Evolutionary conservation across 2,113 vertebrate species (phyloP), one percentile per base, ranked within the genome.

Genomic region (Saccopteryx leptura): DNA sequence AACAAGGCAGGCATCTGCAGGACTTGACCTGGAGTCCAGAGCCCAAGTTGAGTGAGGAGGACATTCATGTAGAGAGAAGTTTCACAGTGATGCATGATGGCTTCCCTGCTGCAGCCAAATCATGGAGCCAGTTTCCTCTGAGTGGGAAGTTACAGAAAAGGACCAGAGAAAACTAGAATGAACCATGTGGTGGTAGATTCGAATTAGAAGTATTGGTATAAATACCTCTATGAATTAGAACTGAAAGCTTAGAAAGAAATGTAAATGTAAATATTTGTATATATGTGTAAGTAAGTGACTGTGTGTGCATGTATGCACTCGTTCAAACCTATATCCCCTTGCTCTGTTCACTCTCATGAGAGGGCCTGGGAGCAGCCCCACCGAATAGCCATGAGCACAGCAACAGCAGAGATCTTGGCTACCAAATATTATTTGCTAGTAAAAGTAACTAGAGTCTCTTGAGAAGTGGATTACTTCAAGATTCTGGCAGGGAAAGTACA

Each of bases 361-460:
- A 69, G 12, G n/a, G 15, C 23, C 61, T 69, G 7, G 28, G 31
- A 88, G 13, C 39, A 52, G 6, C 11, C 23, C 18, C 1, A 63
- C 19, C n/a, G 33, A 46, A 39, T 0, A 82, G 65, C 50, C 50
- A 54, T 28, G 17, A 85, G 33, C n/a, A 82, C 33, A 88, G 18
- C 10, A 33, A 71, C 3, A 76, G 26, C 60, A 97, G 13, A 58
- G 78, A 88, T 8, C 63, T 63, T 68, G n/a, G 82, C 26, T 65
- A 86, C 63, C 26, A 94, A 91, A 78, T 91, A 46, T 69, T 86
- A 86, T 69, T 85, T 33, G 80, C n/a, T 50, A 91, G 13, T n/a
- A 50, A 80, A 87, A 85, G 39, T 80, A 84, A 81, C n/a, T 33
- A 91, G 48, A 56, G 31, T 31, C 66, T 84, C 60, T 48, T 52